phyloP scores from a whole-genome alignment of 1,140 invertebrate genomes.

The Arion vulgaris region DNA sequence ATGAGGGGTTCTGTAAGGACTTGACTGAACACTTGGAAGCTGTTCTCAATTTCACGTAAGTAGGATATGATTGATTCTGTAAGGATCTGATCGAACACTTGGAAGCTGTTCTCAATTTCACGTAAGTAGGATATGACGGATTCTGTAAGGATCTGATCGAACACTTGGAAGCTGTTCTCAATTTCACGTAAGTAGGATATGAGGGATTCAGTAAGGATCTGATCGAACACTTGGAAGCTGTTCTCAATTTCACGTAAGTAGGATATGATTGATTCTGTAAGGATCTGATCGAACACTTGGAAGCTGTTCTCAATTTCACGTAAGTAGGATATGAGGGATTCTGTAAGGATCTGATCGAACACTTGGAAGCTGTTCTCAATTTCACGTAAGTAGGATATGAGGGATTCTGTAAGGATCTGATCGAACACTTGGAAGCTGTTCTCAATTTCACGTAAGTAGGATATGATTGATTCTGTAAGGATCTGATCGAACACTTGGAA shows the following conservation, averaged over 20 bases:
- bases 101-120: constrained; percentile 47
- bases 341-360: constrained; percentile 27
- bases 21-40: constrained; percentile 42
- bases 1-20: constrained; percentile 47
- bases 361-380: constrained; percentile 45
- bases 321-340: constrained; percentile 20
- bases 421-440: constrained; percentile 39
- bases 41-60: constrained; percentile 52
- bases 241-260: constrained; percentile 52
- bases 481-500: constrained; percentile 43
- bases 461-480: background rate
- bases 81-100: constrained; percentile 48
- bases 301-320: constrained; percentile 50
- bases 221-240: constrained; percentile 39
- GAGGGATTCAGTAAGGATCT: constrained; percentile 48
- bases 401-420: background rate
- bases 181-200: constrained; percentile 50
- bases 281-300: constrained; percentile 41
- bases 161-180: constrained; percentile 42
- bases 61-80: constrained; percentile 41
- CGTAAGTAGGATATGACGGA: constrained; percentile 42
- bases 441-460: constrained; percentile 53
- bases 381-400: constrained; percentile 46
- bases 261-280: background rate
- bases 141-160: constrained; percentile 49